phyloP scores from a whole-genome alignment of 2,113 vertebrate species.

The Passerina amoena region DNA sequence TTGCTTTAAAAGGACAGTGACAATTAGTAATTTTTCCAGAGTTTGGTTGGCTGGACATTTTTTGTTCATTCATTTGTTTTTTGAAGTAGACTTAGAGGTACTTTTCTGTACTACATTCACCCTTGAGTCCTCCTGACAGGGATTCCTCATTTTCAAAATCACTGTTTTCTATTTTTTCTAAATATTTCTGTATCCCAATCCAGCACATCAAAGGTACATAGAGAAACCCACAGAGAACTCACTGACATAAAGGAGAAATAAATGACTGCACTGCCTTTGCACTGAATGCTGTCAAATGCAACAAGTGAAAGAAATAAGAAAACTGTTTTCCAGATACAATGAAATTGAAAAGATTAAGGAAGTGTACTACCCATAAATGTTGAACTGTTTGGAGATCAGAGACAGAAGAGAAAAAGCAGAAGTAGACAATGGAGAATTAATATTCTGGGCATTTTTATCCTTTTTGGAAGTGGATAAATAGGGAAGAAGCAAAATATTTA shows the following conservation, averaged over 20 bases:
- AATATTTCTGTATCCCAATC: not conserved
- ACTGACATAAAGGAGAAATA: not conserved
- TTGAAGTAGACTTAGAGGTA: not conserved
- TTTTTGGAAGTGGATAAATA: not conserved
- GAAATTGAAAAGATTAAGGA: not conserved
- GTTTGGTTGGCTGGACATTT: not conserved
- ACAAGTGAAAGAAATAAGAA: not conserved
- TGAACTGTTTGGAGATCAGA: not conserved
- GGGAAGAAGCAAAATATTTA: not conserved
- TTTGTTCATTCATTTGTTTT: not conserved
- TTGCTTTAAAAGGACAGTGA: not conserved
- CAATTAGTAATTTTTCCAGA: not conserved
- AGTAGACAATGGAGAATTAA: not conserved
- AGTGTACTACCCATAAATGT: not conserved
- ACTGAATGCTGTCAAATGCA: not conserved
- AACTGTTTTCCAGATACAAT: not conserved
- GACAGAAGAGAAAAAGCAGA: not conserved
- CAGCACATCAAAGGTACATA: accelerated
- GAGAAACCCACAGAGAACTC: not conserved
- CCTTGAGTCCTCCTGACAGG: not conserved
- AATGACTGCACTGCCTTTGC: not conserved
- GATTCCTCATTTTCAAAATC: not conserved
- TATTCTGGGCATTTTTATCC: not conserved
- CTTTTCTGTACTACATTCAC: not conserved
- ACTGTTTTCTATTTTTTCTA: not conserved